phyloP scores from a whole-genome alignment of 2,797 vertebrate species.

The Argyrosomus regius region DNA sequence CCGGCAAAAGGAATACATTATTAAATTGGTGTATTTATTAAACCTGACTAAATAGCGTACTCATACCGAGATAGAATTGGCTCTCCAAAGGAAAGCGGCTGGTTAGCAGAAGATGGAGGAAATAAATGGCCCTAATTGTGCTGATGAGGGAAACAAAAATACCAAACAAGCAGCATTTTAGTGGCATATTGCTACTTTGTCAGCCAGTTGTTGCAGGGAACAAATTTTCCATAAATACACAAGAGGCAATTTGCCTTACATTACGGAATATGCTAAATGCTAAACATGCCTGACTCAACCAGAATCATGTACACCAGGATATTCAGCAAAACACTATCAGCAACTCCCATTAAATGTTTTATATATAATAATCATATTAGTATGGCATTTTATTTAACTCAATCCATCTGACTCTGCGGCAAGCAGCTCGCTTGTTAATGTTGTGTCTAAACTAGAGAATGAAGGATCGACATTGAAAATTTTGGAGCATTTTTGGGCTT shows the following conservation, averaged over 20 bases:
- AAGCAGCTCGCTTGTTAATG: conserved; percentile 72
- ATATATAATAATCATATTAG: conserved; percentile 74
- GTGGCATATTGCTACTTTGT: conserved; percentile 67
- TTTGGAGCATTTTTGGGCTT: conserved; percentile 63
- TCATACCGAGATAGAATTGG: conserved; percentile 40
- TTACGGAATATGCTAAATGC: conserved; percentile 57
- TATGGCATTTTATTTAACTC: conserved; percentile 70
- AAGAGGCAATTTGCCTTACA: conserved; percentile 56
- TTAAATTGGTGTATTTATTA: conserved; percentile 58
- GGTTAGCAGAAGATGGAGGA: conserved; percentile 61
- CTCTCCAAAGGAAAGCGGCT: conserved; percentile 58
- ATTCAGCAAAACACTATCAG: conserved; percentile 71
- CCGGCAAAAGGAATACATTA: conserved; percentile 38
- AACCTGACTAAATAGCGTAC: conserved; percentile 52
- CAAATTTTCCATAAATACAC: conserved; percentile 63
- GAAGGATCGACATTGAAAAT: conserved; percentile 70
- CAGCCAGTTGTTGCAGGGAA: conserved; percentile 57
- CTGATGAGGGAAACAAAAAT: conserved; percentile 70
- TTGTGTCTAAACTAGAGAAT: conserved; percentile 73
- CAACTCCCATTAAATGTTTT: conserved; percentile 63
- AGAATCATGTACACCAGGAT: conserved; percentile 33
- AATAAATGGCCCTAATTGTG: conserved; percentile 76
- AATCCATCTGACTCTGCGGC: conserved; percentile 70
- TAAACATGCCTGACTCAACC: conserved; percentile 58
- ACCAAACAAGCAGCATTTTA: conserved; percentile 68